Evolutionary conservation across 2,113 vertebrate genomes (phyloP), one percentile per base, ranked within the genome.

Genomic region (Actenoides lindsayi): DNA sequence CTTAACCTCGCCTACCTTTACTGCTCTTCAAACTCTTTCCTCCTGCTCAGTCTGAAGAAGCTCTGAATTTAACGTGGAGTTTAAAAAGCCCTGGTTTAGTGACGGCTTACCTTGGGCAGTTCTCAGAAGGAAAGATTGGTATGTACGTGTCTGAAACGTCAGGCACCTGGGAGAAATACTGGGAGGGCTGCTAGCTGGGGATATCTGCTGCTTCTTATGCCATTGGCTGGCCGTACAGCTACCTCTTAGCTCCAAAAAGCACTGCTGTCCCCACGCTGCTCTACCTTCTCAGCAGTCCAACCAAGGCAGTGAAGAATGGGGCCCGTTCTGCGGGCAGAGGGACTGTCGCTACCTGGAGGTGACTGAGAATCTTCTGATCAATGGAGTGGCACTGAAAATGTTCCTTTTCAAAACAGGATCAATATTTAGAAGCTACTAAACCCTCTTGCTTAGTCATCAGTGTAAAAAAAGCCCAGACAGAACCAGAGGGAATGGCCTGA

Each of bases 261-360:
- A 10, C 21, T 21, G 5, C 3, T 4, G 1, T 8, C 33, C 1
- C 1, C 6, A 4, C 1, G 0, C 42, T 14, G 6, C 0, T 13
- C 4, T 4, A 18, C 31, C 25, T 28, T 33, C 24, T 28, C 50
- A 50, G 21, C 10, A 37, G 4, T 3, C 35, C 4, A 1, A 6
- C 21, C 23, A 18, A 25, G 1, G 3, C 7, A 14, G 62, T 14
- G 0, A 33, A 21, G 63, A 27, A 41, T 4, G 7, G 4, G 53
- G 21, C 24, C 57, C 1, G 5, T 42, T 46, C 65, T 42, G 24
- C 25, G 4, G 33, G 37, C 35, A 8, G 42, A 17, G 65, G 60
- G 46, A 6, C 13, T 33, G 35, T 11, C 57, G 2, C 69, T 60
- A n/a, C 53, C 64, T 59, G 31, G 4, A 15, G 11, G 4, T 17